Evolutionary conservation across 2,888 invertebrate species (phyloP), one percentile per base, ranked within the genome.

Genomic region (Yponomeuta sedellus): DNA sequence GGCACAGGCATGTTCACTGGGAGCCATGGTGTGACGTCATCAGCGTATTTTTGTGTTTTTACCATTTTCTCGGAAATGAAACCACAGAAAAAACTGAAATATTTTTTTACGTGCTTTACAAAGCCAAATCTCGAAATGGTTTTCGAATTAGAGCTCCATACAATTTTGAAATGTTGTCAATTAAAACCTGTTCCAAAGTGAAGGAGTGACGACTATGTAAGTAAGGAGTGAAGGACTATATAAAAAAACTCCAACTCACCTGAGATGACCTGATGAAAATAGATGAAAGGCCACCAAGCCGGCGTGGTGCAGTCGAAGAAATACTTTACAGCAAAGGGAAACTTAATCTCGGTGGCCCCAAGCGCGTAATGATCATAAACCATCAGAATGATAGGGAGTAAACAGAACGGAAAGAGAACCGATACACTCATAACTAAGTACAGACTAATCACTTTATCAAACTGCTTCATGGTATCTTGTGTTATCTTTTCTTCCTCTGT

Each of bases 291-390:
- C 83, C 82, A 84, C 20, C 73, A 68, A 0, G 66, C 20, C 20
- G 22, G 2, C 72, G 68, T 0, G 75, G 69, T 58, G 77, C 75
- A 74, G 70, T 87, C 80, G 64, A 83, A 82, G 67, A 77, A 82
- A 65, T 85, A 87, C 62, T 79, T 80, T 0, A 81, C 79, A 12
- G 69, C 58, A 68, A 74, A 88, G 0, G 87, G 86, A 66, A 84
- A 78, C 10, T 72, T 74, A 5, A 81, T 69, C 4, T 75, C 72
- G 2, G 74, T 69, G 8, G 70, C 69, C 0, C 82, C 83, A 0
- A 70, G 78, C 10, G 65, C 73, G 10, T 72, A 70, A 66, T 79
- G 80, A 20, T 77, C 75, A 52, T 78, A 76, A 0, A 66, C 71
- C 77, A 85, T 83, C 0, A 76, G 22, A 0, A 81, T 61, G 0